These are phyloP conservation scores for Galerucella nymphaeae DNA, from an alignment of 2,888 invertebrate species.

Conservation along the genomic window DNA sequence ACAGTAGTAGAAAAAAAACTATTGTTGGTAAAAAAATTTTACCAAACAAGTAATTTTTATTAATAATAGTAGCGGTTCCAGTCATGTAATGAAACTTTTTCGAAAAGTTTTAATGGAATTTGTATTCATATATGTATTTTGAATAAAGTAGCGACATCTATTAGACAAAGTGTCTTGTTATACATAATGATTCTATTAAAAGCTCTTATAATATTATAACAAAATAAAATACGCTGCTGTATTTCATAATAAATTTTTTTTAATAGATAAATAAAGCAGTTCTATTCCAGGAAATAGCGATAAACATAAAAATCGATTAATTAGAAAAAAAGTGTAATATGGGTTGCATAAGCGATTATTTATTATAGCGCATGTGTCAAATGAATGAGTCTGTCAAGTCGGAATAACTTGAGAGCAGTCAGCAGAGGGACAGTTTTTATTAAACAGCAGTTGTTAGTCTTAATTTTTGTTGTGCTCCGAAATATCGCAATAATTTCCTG, in stretches of 20 bases:
- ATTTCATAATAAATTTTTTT: too few species aligned
- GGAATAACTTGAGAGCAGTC: constrained; percentile 36
- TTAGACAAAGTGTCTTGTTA: not conserved
- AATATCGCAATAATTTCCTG: constrained; percentile 40
- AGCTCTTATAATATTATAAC: too few species aligned
- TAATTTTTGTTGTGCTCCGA: constrained; percentile 47
- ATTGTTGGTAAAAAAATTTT: too few species aligned
- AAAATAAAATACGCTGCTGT: too few species aligned
- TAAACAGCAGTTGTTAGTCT: constrained; percentile 45
- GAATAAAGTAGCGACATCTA: not conserved
- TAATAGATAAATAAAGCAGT: too few species aligned
- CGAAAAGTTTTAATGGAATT: not conserved
- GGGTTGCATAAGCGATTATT: constrained; percentile 30
- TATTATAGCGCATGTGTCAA: constrained; percentile 37
- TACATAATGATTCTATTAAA: not conserved
- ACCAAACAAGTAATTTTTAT: too few species aligned
- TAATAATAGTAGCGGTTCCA: too few species aligned
- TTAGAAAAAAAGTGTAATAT: constrained; percentile 19
- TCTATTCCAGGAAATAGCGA: too few species aligned
- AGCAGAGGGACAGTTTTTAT: constrained; percentile 42
- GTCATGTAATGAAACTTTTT: too few species aligned
- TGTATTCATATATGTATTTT: not conserved
- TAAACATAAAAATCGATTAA: constrained; percentile 6
- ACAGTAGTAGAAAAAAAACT: too few species aligned
- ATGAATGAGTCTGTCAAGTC: constrained; percentile 45